These are phyloP conservation scores for Apotomis turbidana DNA, from an alignment of 2,888 invertebrate species.

Conservation along the genomic window DNA sequence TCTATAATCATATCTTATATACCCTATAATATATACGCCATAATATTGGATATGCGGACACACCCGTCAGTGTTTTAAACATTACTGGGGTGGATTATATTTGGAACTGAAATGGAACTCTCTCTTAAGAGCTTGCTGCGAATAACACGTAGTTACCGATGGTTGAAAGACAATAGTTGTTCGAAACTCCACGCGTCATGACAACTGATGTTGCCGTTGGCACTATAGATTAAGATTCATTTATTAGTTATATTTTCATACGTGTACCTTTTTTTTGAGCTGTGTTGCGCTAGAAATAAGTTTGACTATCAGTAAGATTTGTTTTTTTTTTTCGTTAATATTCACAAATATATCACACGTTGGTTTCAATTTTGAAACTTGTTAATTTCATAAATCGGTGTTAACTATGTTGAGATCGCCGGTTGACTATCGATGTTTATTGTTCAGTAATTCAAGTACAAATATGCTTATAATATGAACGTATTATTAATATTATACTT, in stretches of 20 bases:
- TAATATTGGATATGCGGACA: no score
- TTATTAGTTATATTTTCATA: not conserved
- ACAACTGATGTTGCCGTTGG: not conserved
- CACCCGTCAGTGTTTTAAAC: no score
- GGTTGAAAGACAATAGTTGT: no score
- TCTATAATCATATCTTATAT: no score
- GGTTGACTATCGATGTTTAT: not conserved
- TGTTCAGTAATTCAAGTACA: not conserved
- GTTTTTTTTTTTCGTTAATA: not conserved
- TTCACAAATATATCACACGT: not conserved
- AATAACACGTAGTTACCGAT: no score
- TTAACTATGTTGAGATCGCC: not conserved
- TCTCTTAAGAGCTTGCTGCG: no score
- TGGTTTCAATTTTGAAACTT: not conserved
- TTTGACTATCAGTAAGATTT: not conserved
- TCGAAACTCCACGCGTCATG: not conserved
- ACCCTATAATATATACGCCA: no score
- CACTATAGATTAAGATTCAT: not conserved
- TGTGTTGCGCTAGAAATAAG: not conserved
- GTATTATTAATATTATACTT: not conserved
- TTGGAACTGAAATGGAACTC: no score
- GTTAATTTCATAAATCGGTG: not conserved
- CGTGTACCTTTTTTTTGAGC: not conserved
- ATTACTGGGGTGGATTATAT: no score
- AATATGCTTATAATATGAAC: not conserved